Evolutionary conservation across 2,888 invertebrate species (phyloP).

Genomic region (Eucera pruinosa): DNA sequence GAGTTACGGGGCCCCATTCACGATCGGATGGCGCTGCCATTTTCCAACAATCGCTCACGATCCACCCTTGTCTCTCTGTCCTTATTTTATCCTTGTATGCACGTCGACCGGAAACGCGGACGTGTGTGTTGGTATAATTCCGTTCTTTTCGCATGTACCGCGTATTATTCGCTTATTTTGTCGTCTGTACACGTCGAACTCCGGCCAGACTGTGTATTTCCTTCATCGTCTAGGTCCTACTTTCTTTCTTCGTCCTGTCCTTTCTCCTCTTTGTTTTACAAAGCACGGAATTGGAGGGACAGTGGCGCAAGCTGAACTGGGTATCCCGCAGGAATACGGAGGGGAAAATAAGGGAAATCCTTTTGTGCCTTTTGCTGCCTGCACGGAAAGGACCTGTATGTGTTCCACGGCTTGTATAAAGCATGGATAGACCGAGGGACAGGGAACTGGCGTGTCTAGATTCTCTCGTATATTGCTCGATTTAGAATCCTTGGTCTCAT

Average conservation of each 20-base stretch:
- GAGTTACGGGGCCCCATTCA: slow-evolving; percentile 66
- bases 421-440: slow-evolving; percentile 2
- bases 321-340: slow-evolving; percentile 45
- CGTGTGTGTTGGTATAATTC: slow-evolving; percentile 35
- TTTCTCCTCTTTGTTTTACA: no score
- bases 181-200: slow-evolving; percentile 77
- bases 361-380: slow-evolving; percentile 50
- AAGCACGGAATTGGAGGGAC: slow-evolving; percentile 43
- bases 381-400: slow-evolving; percentile 21
- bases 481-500: slow-evolving; percentile 21
- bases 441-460: slow-evolving; percentile 18
- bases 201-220: slow-evolving; percentile 58
- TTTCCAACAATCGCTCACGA: slow-evolving; percentile 76
- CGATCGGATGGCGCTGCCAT: slow-evolving; percentile 71
- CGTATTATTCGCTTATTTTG: slow-evolving; percentile 77
- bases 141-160: slow-evolving; percentile 32
- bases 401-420: slow-evolving; percentile 23
- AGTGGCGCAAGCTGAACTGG: slow-evolving; percentile 29
- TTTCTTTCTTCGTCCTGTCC: no score
- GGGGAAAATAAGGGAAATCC: slow-evolving; percentile 55
- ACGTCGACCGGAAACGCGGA: background rate
- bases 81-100: slow-evolving; percentile 39
- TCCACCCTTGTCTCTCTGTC: slow-evolving; percentile 28
- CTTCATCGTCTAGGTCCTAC: slow-evolving; percentile 10
- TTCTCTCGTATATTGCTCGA: slow-evolving; percentile 31